A percentile compares a stretch with the other conserved stretches of the same genome.
Evolutionary conservation across 2,888 invertebrate species (phyloP).

Genomic region (Lepidocyrtoides sp.): DNA sequence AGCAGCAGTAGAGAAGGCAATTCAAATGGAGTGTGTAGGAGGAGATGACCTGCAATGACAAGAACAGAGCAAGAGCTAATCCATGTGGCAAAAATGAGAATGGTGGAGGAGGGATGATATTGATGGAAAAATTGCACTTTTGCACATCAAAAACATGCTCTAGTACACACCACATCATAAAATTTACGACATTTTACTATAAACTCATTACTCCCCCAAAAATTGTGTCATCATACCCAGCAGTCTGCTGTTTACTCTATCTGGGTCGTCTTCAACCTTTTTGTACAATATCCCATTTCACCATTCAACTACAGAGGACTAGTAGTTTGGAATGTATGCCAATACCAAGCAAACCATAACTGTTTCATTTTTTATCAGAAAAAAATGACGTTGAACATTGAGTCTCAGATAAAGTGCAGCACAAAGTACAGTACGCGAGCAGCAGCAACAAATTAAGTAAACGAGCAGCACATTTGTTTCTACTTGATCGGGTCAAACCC

Average conservation of each 20-base stretch:
- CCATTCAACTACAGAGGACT: too few relatives aligned
- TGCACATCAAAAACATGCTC: not conserved
- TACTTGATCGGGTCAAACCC: constrained; percentile 18
- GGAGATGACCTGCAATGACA: not conserved
- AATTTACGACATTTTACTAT: constrained; percentile 21
- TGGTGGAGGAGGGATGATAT: not conserved
- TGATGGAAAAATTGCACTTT: not conserved
- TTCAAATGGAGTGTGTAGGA: not conserved
- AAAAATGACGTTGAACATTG: not conserved
- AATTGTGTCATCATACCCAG: constrained; percentile 25
- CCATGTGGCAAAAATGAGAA: not conserved
- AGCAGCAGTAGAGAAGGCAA: not conserved
- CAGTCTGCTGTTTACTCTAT: not conserved
- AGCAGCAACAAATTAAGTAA: too few relatives aligned
- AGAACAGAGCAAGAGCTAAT: not conserved
- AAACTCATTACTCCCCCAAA: not conserved
- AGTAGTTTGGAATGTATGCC: constrained; percentile 14
- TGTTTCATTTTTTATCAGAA: not conserved
- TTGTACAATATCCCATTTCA: not conserved
- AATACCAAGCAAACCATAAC: constrained; percentile 6
- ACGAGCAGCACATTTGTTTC: not conserved
- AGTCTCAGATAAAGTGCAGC: not conserved
- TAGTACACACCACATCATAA: constrained; percentile 31
- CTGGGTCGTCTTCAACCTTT: constrained; percentile 37
- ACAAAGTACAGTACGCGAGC: constrained; percentile 4